A percentile compares a stretch with the other conserved stretches of the same genome.
Evolutionary conservation across 2,888 invertebrate species (phyloP).

Genomic region (Byasa hedistus): DNA sequence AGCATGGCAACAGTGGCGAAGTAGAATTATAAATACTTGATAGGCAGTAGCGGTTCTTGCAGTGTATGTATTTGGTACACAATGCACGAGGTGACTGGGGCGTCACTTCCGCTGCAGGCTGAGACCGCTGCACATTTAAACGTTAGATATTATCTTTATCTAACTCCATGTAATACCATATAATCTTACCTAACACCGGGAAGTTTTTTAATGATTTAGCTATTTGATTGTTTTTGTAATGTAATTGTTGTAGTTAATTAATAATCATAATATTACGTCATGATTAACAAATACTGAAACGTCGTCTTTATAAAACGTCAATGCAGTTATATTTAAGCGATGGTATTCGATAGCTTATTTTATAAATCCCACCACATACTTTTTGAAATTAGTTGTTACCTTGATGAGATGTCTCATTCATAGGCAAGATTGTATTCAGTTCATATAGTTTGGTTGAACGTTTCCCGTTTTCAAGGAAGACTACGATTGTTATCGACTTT

Average conservation of each 20-base stretch:
- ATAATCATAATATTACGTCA: too few relatives aligned
- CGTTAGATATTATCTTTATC: constrained; percentile 5
- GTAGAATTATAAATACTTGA: constrained; percentile 30
- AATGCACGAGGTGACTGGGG: constrained; percentile 64
- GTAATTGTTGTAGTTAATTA: too few relatives aligned
- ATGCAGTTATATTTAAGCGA: too few relatives aligned
- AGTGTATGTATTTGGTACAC: constrained; percentile 46
- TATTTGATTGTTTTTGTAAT: not conserved
- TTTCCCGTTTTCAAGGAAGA: not conserved
- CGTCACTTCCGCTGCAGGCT: constrained; percentile 60
- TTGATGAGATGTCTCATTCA: too few relatives aligned
- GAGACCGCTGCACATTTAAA: constrained; percentile 9
- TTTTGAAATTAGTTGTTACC: too few relatives aligned
- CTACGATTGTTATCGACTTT: not conserved
- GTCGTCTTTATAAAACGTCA: too few relatives aligned
- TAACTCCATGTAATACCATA: constrained; percentile 6
- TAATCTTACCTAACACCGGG: not conserved
- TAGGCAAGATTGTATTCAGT: too few relatives aligned
- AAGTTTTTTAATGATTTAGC: not conserved
- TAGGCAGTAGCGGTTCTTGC: constrained; percentile 35
- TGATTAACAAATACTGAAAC: too few relatives aligned
- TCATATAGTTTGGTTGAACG: too few relatives aligned
- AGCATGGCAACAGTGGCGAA: constrained; percentile 14
- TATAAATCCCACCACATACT: too few relatives aligned
- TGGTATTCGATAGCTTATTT: too few relatives aligned